Evolutionary conservation across 1,140 invertebrate genomes (phyloP), one percentile per base, ranked within the genome.

Genomic region (Ceratosolen solmsi): DNA sequence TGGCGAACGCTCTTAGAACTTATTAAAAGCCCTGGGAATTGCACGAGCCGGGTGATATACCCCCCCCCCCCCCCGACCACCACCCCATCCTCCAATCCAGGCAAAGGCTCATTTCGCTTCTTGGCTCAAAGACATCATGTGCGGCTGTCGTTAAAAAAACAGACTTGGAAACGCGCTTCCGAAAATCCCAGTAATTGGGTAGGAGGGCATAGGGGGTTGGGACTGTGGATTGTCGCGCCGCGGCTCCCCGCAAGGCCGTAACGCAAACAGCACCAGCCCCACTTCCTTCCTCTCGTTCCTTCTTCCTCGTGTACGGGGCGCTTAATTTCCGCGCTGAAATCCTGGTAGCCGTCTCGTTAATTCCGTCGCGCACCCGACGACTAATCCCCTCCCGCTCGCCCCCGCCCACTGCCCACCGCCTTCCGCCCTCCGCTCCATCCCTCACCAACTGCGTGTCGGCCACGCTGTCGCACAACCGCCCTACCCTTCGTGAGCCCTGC

Each of bases 281-380:
- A 27, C 30, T 5, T 4, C 4, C 13, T 22, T 13, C 51, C 51
- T 2, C 3, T 15, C 51, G 5, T 3, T 2, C 3, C 54, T 9
- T 13, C 27, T 15, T n/a, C n/a, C n/a, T n/a, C n/a, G n/a, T n/a
- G n/a, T n/a, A n/a, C n/a, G 8, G 5, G 30, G 11, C 27, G 60
- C 36, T 68, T 68, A 38, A 68, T 68, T 68, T 68, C 63, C 33
- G 17, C 63, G 33, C 33, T 68, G 33, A 68, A 68, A 68, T 38
- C 63, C 63, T 8, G 27, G 7, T 17, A 17, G 63, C 33, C 63
- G 33, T 68, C 33, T 38, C 36, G 63, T 68, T 68, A 68, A 68
- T 68, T 68, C 63, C 33, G 33, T n/a, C 33, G 33, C 33, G 5
- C 22, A 36, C 33, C 4, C 36, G 20, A 36, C 36, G 33, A 30